Conservation (phyloP, 2,113 vertebrate species). For the Dasyurus viverrinus region DNA sequence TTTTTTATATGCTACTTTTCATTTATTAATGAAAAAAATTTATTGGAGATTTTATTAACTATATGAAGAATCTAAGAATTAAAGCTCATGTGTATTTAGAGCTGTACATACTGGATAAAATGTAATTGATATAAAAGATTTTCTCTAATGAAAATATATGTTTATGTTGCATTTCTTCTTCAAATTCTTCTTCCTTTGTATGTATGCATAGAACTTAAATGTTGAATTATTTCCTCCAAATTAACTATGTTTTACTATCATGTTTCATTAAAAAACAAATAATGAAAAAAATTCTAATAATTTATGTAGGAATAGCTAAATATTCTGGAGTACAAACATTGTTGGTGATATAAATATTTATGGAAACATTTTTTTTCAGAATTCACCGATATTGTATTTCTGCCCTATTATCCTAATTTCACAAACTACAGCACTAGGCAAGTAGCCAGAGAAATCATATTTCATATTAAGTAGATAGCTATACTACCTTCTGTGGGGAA, state of each 20-base stretch:
- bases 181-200: conserved; percentile 33
- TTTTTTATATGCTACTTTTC: conserved; percentile 50
- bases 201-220: neutral
- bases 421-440: neutral
- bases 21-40: conserved; percentile 18
- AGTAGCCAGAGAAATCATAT: neutral
- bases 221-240: conserved; percentile 11
- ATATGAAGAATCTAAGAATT: conserved; percentile 46
- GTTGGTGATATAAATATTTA: neutral
- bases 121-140: conserved; percentile 23
- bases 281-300: neutral
- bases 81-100: conserved; percentile 41
- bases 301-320: neutral
- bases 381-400: neutral
- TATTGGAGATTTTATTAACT: conserved; percentile 38
- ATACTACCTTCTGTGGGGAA: neutral
- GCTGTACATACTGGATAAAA: conserved; percentile 26
- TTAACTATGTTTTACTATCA: neutral
- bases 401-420: neutral
- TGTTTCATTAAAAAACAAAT: neutral
- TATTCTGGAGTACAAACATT: neutral
- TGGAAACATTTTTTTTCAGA: neutral
- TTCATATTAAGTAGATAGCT: neutral
- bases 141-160: conserved; percentile 18
- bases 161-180: neutral